Percentiles rank a stretch among this genome's conserved stretches.
phyloP scores from a whole-genome alignment of 2,888 invertebrate genomes.

The Drosophila villosipedis region DNA sequence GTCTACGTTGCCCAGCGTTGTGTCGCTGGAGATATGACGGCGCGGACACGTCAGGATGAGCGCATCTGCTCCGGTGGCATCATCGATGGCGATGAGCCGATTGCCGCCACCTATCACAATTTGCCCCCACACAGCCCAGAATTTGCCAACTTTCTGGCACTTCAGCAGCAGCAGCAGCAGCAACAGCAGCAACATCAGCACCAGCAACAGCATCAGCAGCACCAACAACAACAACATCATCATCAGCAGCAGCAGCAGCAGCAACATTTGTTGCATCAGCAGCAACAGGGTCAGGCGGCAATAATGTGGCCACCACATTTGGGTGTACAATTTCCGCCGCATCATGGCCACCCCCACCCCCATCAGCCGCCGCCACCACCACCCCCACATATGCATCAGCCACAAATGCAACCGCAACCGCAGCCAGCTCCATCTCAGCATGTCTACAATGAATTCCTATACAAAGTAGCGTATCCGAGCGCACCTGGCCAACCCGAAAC shows the following conservation, averaged over 20 bases:
- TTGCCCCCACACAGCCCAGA: slow-evolving; percentile 60
- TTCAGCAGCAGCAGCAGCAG: slow-evolving; percentile 54
- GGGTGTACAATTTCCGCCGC: slow-evolving; percentile 57
- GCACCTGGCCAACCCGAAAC: slow-evolving; percentile 78
- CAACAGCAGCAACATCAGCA: slow-evolving; percentile 49
- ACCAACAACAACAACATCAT: slow-evolving; percentile 43
- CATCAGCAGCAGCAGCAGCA: slow-evolving; percentile 52
- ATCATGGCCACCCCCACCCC: slow-evolving; percentile 47
- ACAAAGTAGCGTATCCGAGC: slow-evolving; percentile 72
- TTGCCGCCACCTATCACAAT: slow-evolving; percentile 48
- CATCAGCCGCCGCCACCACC: slow-evolving; percentile 40
- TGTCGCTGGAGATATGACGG: slow-evolving; percentile 60
- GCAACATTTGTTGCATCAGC: slow-evolving; percentile 44
- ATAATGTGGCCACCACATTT: slow-evolving; percentile 64
- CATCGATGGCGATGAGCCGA: slow-evolving; percentile 43
- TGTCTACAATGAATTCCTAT: slow-evolving; percentile 78
- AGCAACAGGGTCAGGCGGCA: slow-evolving; percentile 54
- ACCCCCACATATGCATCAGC: slow-evolving; percentile 41
- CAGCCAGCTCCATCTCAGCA: slow-evolving; percentile 60
- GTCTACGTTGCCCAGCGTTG: slow-evolving; percentile 23
- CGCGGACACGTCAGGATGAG: slow-evolving; percentile 72
- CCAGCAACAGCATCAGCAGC: slow-evolving; percentile 21
- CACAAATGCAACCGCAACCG: slow-evolving; percentile 44
- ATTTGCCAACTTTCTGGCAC: slow-evolving; percentile 62
- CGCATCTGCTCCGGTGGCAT: slow-evolving; percentile 53